Conservation (phyloP, 2,888 invertebrate genomes). For the Protophormia terraenovae region DNA sequence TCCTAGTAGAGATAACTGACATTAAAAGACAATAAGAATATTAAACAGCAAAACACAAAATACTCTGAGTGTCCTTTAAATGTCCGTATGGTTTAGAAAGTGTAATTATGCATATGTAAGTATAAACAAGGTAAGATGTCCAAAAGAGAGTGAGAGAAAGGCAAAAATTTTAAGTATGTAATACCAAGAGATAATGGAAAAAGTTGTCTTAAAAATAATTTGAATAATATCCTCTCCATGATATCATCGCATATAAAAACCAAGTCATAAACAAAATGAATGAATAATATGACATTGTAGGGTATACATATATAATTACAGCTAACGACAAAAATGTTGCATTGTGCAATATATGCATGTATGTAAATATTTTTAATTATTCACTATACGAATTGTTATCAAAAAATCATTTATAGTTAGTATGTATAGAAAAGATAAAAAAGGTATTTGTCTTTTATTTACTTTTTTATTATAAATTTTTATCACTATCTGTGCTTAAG, state of each 20-base stretch:
- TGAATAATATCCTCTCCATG: slow-evolving; percentile 38
- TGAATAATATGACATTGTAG: slow-evolving; percentile 37
- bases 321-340: neutral
- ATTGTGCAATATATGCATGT: neutral
- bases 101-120: slow-evolving; percentile 20
- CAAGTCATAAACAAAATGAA: neutral
- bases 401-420: neutral
- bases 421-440: neutral
- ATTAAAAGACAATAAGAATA: slow-evolving; percentile 1
- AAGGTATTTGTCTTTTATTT: neutral
- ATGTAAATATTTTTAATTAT: neutral
- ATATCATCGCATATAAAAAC: slow-evolving; percentile 41
- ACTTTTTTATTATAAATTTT: neutral
- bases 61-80: slow-evolving; percentile 38
- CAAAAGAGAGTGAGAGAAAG: neutral
- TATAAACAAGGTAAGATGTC: neutral
- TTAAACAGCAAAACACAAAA: neutral
- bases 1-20: slow-evolving; percentile 22
- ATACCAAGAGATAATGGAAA: slow-evolving; percentile 28
- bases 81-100: slow-evolving; percentile 33
- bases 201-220: slow-evolving; percentile 21
- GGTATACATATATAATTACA: slow-evolving; percentile 3
- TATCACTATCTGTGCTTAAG: neutral
- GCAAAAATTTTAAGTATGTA: neutral
- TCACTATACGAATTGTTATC: neutral